These are phyloP conservation scores for Anoplophora glabripennis DNA, from an alignment of 1,140 invertebrate species.

Conservation along the genomic window DNA sequence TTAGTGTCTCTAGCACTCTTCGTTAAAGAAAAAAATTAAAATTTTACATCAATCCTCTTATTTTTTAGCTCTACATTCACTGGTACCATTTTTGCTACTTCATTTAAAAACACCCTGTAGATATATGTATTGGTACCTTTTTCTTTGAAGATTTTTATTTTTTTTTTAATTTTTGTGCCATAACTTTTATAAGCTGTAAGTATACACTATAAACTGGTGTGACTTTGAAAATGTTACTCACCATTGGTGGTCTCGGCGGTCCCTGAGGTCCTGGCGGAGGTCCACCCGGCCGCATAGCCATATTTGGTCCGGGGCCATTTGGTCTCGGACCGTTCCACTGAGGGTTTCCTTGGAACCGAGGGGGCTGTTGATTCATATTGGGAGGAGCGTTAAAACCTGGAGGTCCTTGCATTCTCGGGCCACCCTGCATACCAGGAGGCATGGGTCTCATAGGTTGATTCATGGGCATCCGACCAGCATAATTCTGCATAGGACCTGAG, in stretches of 20 bases:
- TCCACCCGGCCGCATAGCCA: slow-evolving; percentile 56
- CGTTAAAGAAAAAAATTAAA: too few species aligned
- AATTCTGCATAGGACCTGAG: slow-evolving; percentile 55
- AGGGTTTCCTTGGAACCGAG: slow-evolving; percentile 59
- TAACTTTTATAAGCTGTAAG: too few species aligned
- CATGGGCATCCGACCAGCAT: slow-evolving; percentile 66
- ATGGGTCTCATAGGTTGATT: slow-evolving; percentile 60
- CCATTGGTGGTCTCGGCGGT: slow-evolving; percentile 64
- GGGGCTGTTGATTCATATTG: slow-evolving; percentile 49
- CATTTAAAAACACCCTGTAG: too few species aligned
- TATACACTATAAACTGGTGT: too few species aligned
- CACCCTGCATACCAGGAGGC: slow-evolving; percentile 62
- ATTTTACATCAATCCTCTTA: too few species aligned
- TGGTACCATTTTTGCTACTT: too few species aligned
- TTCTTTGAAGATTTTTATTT: too few species aligned
- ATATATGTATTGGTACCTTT: too few species aligned
- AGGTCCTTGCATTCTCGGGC: slow-evolving; percentile 68
- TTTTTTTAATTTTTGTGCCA: too few species aligned
- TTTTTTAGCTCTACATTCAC: too few species aligned
- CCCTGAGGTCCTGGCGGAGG: slow-evolving; percentile 60
- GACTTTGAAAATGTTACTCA: slow-evolving; percentile 42
- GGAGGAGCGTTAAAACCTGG: slow-evolving; percentile 43
- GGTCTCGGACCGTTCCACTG: slow-evolving; percentile 58
- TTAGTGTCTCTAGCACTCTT: too few species aligned
- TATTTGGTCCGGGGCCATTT: slow-evolving; percentile 56